Base-by-base conservation (phyloP, 2,113 vertebrate species). In the Chamaea fasciata region DNA sequence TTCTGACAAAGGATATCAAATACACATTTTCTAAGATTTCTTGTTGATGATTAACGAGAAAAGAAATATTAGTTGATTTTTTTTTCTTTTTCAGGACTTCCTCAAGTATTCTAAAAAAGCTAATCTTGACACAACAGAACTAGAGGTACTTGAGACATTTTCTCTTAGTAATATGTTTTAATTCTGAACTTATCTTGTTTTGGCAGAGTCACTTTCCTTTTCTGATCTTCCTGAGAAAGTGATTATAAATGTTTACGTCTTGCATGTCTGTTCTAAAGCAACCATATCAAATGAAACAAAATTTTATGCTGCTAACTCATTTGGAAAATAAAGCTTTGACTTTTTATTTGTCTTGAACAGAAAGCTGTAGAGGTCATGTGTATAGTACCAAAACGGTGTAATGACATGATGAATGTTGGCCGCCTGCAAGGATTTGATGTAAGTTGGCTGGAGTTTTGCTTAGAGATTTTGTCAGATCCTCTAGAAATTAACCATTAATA, bases 321-420 rank as follows among this genome's bases (percentile, higher is more conserved):
- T 77, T 59, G n/a, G 50, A 65, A 90, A 70, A 42, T 47, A 87
- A 96, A 96, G 13, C 20, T 31, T 74, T 44, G 16, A 17, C 76
- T 93, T 92, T 87, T 90, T 92, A 41, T 95, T 95, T 90, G 65
- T 87, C 33, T 39, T 82, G 97, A 87, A 42, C 98, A 99, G 99
- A 99, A 98, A 98, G 98, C 99, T 19, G 98, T 99, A 94, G 99
- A 99, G 95, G 98, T 99, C 96, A 99, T 99, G 99, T 99, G 99
- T 97, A 98, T 99, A 53, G 99, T 99, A 90, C 99, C 99, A 30
- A 99, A 99, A 98, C 98, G 98, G 80, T 99, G 99, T 97, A 99
- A 99, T 62, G 99, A 99, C 96, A 99, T 99, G 99, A 99, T 99
- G 99, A 99, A 99, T 94, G 99, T 99, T 15, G 99, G 99, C 50